Evolutionary conservation across 2,888 invertebrate species (phyloP).

Genomic region (Trichacis sp.): DNA sequence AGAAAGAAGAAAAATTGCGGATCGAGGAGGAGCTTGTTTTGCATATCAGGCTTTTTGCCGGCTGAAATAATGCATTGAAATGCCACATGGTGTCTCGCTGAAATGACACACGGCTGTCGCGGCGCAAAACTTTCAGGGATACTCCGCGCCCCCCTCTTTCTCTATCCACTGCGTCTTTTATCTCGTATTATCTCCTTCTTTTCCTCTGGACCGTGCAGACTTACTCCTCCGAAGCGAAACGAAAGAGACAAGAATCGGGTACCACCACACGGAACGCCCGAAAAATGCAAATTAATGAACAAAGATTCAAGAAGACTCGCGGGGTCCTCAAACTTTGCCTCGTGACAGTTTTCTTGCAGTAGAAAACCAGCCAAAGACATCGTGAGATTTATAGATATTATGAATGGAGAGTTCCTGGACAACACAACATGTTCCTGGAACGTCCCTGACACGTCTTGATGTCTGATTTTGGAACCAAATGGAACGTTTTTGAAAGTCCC

Average conservation of each 20-base stretch:
- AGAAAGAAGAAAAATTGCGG: conserved; percentile 32
- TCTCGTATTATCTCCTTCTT: too few species aligned
- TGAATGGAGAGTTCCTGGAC: too few species aligned
- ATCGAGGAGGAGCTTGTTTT: conserved; percentile 53
- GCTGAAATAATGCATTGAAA: conserved; percentile 68
- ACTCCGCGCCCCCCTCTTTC: conserved; percentile 15
- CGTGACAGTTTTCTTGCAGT: too few species aligned
- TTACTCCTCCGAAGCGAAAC: conserved; percentile 37
- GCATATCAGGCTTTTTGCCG: conserved; percentile 66
- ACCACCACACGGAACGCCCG: conserved; percentile 7
- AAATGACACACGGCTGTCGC: conserved; percentile 66
- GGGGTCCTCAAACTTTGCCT: neutral
- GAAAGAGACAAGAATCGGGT: conserved; percentile 26
- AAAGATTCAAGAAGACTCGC: conserved; percentile 19
- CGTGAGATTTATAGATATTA: too few species aligned
- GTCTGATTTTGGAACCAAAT: too few species aligned
- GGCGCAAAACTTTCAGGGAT: conserved; percentile 52
- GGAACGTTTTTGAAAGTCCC: too few species aligned
- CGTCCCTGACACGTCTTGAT: too few species aligned
- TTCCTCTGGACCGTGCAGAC: conserved; percentile 24
- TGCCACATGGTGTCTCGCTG: conserved; percentile 64
- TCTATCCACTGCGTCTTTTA: conserved; percentile 27
- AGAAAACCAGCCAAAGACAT: too few species aligned
- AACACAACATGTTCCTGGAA: too few species aligned
- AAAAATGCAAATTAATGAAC: conserved; percentile 43